These are phyloP conservation scores for Callyntrura sp. DNA, from an alignment of 2,888 invertebrate genomes.

Conservation along the genomic window DNA sequence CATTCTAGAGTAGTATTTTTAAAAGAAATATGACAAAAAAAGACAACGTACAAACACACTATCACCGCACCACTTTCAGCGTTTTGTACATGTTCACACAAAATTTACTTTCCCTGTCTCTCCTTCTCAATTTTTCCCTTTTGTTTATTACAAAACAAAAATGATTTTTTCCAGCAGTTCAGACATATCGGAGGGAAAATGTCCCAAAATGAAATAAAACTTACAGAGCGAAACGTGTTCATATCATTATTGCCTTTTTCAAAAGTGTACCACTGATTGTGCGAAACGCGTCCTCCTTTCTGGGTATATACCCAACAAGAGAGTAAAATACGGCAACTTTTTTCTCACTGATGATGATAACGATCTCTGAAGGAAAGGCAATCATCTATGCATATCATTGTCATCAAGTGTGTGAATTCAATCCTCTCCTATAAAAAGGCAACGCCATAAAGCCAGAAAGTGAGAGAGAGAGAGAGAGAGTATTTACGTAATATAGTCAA, in stretches of 20 bases:
- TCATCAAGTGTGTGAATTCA: conserved; percentile 5
- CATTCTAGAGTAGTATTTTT: neutral
- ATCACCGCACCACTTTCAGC: neutral
- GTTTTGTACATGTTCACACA: neutral
- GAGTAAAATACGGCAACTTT: neutral
- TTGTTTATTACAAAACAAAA: neutral
- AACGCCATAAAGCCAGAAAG: too few species aligned
- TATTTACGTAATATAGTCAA: neutral
- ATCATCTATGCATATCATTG: conserved; percentile 2
- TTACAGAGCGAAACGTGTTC: conserved; percentile 47
- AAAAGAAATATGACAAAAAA: neutral
- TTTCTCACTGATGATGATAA: neutral
- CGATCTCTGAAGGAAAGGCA: neutral
- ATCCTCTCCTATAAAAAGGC: neutral
- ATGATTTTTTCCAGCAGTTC: neutral
- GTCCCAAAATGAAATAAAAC: conserved; percentile 41
- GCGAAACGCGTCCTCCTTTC: neutral
- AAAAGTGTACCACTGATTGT: neutral
- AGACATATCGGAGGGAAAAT: neutral
- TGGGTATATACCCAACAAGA: neutral
- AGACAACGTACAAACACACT: neutral
- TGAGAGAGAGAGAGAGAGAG: neutral
- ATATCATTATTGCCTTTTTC: conserved; percentile 39
- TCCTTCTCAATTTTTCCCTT: neutral
- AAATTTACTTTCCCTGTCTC: neutral